phyloP scores from a whole-genome alignment of 1,140 invertebrate species.

The Samia ricini region DNA sequence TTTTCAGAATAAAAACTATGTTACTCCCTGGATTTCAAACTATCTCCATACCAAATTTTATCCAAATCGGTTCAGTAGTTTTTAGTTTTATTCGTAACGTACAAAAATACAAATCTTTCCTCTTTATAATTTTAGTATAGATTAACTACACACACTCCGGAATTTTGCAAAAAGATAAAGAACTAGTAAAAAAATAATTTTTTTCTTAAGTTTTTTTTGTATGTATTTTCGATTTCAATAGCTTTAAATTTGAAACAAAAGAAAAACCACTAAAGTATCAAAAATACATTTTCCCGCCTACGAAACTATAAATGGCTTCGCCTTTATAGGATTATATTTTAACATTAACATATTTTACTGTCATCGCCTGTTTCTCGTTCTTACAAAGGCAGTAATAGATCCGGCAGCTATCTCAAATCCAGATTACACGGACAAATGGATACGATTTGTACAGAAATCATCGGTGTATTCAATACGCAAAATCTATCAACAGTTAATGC shows the following conservation, averaged over 20 bases:
- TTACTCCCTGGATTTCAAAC: no score
- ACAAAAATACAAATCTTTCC: no score
- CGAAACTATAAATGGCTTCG: not conserved
- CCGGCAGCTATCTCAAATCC: not conserved
- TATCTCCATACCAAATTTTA: no score
- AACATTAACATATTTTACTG: conserved; percentile 5
- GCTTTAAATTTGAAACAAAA: not conserved
- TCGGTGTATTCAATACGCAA: conserved; percentile 32
- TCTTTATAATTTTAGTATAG: no score
- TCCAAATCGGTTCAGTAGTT: no score
- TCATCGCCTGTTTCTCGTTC: not conserved
- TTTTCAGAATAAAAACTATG: no score
- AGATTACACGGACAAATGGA: conserved; percentile 1
- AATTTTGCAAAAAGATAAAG: no score
- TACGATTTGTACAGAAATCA: conserved; percentile 22
- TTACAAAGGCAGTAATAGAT: not conserved
- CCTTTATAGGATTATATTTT: not conserved
- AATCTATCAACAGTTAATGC: conserved; percentile 55
- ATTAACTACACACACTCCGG: no score
- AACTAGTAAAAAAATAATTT: no score
- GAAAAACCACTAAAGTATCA: not conserved
- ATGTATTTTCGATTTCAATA: no score
- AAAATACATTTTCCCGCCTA: not conserved
- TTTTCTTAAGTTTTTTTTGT: no score
- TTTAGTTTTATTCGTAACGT: no score